Base-by-base conservation (phyloP, 2,113 vertebrate species). In the Tylochromis polylepis region DNA sequence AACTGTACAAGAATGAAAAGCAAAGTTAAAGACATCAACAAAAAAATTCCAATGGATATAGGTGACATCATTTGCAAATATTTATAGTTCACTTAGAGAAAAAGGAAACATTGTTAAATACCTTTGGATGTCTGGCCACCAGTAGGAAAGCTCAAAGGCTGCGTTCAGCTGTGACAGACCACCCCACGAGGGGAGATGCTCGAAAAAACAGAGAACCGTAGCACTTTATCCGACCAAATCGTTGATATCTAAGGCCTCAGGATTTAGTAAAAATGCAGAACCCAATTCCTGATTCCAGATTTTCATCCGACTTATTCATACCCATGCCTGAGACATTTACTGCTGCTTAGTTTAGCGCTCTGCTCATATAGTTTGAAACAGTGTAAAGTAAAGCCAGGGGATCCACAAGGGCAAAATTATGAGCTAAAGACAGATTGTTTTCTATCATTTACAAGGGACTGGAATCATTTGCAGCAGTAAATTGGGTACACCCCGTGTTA, bases 221-320 rank as follows among this genome's bases (percentile, higher is more conserved):
- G 58, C 81, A 62, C 87, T 94, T 89, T 75, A 85, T 91, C 89
- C 79, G 83, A 80, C 82, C 87, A 90, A 91, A 90, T 88, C 80
- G 78, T 88, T 90, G 87, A 92, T 90, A 90, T 95, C 94, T 95
- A 96, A 95, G 95, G 95, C 95, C 91, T 95, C 94, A 77, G 83
- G 94, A 93, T 94, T 85, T 94, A 81, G 81, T 92, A 90, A 89
- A 95, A 95, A 93, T 87, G 84, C 89, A 91, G 62, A 81, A 86
- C 90, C 89, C 62, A 87, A 82, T 81, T 80, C 67, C 70, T 59
- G 55, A 86, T 85, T 83, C 65, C 59, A 82, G 83, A 93, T 88
- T 89, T 86, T 77, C 57, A 91, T 94, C 88, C 79, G 51, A 82
- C 88, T 87, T 89, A 79, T 86, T 86, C 60, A 9, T 27, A 65